Conservation (phyloP, 2,113 vertebrate genomes). For the Rhinopithecus roxellana region DNA sequence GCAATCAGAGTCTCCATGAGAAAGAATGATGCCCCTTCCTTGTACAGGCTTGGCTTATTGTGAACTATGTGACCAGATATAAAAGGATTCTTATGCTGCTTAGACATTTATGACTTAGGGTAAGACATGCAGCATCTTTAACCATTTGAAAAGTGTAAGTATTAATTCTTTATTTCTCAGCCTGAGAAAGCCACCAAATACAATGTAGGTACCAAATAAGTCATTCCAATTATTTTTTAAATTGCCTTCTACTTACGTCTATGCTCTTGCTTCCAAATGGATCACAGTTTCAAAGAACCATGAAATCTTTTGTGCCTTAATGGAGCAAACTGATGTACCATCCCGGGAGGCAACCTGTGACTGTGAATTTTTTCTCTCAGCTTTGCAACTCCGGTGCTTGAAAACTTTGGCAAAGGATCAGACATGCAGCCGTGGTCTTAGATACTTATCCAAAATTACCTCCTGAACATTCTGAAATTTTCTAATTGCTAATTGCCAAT, state of each 20-base stretch:
- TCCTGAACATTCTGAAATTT: conserved; percentile 54
- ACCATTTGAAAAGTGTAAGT: neutral
- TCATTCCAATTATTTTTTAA: neutral
- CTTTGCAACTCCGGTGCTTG: neutral
- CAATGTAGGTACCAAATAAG: neutral
- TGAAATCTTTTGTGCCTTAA: neutral
- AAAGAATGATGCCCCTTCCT: neutral
- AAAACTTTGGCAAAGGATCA: conserved; percentile 17
- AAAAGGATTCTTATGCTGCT: neutral
- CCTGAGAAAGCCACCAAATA: neutral
- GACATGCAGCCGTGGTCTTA: neutral
- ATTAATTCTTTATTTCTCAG: neutral
- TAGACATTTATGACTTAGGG: neutral
- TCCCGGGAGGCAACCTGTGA: neutral
- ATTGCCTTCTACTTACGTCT: neutral
- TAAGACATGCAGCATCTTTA: neutral
- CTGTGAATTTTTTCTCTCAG: neutral
- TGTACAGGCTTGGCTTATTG: neutral
- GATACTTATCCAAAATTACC: conserved; percentile 58
- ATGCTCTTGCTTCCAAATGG: neutral
- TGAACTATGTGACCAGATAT: neutral
- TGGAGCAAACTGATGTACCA: neutral
- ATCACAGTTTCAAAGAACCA: neutral
- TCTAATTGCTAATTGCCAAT: conserved; percentile 72
- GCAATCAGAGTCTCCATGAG: neutral